Base-by-base conservation (phyloP, 2,113 vertebrate species). In the Pseudopipra pipra region DNA sequence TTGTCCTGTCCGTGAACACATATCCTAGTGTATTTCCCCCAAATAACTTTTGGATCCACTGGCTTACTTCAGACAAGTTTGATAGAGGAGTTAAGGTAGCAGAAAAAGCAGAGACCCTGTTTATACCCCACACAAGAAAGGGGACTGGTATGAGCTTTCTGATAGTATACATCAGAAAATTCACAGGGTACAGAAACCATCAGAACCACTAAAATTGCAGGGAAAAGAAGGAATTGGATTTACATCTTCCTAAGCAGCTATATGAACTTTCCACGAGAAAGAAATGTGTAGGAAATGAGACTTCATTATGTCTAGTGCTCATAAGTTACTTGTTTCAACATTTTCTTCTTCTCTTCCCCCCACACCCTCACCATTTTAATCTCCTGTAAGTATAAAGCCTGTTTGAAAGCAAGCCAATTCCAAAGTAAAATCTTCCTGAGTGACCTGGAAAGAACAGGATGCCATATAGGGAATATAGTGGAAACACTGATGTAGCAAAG, bases 1-100 rank as follows among this genome's bases (percentile, higher is more conserved):
- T 52, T 89, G 8, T 2, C 4, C 16, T 78, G 7, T 31, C 66
- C 10, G 3, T n/a, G 47, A 59, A 39, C 1, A 0, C 9, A 61
- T 66, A 3, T 77, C 30, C 27, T n/a, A 5, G 3, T 35, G 18
- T 35, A 19, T 56, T 52, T 71, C 4, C 21, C 9, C 8, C 10
- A 51, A 24, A 30, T 18, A 37, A 58, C 30, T 55, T 90, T 21
- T 55, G 28, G 31, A 39, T 89, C 37, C 49, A 41, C 54, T 77
- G 55, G 4, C 13, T 84, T 37, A 14, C 7, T 73, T 92, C 51
- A 51, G 13, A 7, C 6, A 39, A 67, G 11, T 37, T 56, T 77
- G 30, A 33, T 7, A 55, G 51, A 54, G 55, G 11, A 46, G 8
- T 63, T 82, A 43, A 77, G 27, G 35, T 6, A 22, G 20, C 18